Conservation (phyloP, 2,888 invertebrate species). For the Ornithoptera alexandrae region DNA sequence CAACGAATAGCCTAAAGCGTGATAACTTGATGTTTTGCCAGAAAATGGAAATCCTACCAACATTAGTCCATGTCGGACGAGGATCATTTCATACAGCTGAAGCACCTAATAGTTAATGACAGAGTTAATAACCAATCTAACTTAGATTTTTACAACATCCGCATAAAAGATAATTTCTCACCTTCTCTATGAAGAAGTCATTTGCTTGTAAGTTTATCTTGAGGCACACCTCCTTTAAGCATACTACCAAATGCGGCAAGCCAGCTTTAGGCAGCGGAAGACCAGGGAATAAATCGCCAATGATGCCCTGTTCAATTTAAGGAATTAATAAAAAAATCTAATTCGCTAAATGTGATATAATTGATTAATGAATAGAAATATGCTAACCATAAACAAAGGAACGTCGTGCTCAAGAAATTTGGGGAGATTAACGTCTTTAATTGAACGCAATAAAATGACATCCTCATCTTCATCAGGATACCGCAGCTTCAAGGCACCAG, state of each 20-base stretch:
- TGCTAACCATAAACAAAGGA: slow-evolving; percentile 87
- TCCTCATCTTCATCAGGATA: slow-evolving; percentile 94
- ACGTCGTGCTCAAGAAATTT: slow-evolving; percentile 95
- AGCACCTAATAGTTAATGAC: slow-evolving; percentile 34
- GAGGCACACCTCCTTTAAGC: slow-evolving; percentile 81
- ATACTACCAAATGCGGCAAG: slow-evolving; percentile 79
- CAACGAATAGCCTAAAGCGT: slow-evolving; percentile 89
- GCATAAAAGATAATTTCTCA: slow-evolving; percentile 32
- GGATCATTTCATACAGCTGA: slow-evolving; percentile 96
- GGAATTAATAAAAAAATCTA: not conserved
- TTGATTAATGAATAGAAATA: not conserved
- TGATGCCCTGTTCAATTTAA: slow-evolving; percentile 84
- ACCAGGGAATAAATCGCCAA: slow-evolving; percentile 96
- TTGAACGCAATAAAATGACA: slow-evolving; percentile 91
- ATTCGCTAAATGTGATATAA: not conserved
- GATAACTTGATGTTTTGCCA: slow-evolving; percentile 93
- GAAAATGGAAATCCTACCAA: slow-evolving; percentile 94
- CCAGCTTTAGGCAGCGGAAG: slow-evolving; percentile 88
- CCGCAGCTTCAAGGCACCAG: slow-evolving; percentile 93
- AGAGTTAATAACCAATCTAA: not conserved
- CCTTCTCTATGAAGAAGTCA: slow-evolving; percentile 90
- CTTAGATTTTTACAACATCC: too few relatives aligned
- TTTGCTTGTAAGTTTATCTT: slow-evolving; percentile 90
- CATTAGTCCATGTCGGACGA: slow-evolving; percentile 96
- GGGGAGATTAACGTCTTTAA: slow-evolving; percentile 96